Conservation (phyloP, 2,113 vertebrate species). For the Hyperoodon ampullatus region DNA sequence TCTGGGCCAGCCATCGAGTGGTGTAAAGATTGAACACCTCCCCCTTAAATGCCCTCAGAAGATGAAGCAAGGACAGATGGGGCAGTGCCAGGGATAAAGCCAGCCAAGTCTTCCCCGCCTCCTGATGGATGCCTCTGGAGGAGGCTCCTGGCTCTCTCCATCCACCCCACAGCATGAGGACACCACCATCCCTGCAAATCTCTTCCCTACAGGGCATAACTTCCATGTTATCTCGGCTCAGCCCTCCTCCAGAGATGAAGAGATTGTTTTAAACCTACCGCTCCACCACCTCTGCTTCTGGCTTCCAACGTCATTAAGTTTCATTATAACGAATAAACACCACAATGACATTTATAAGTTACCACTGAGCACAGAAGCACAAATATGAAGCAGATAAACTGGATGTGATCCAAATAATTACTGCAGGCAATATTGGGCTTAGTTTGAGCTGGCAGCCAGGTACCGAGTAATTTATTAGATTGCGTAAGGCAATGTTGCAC, state of each 20-base stretch:
- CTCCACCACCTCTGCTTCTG: conserved; percentile 80
- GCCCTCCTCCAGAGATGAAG: conserved; percentile 84
- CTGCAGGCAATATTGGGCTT: conserved; percentile 88
- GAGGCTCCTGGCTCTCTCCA: conserved; percentile 70
- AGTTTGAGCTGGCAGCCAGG: conserved; percentile 86
- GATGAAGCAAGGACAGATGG: conserved; percentile 59
- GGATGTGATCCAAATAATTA: conserved; percentile 90
- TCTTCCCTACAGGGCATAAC: conserved; percentile 78
- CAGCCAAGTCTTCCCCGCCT: conserved; percentile 60
- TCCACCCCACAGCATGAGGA: conserved; percentile 66
- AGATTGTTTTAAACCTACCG: conserved; percentile 85
- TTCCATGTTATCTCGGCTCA: conserved; percentile 82
- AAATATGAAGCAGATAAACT: conserved; percentile 90
- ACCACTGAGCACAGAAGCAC: conserved; percentile 86
- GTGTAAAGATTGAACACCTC: background rate
- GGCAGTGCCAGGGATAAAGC: conserved; percentile 19
- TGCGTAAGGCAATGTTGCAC: conserved; percentile 81
- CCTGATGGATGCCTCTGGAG: conserved; percentile 56
- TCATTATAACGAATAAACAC: conserved; percentile 90
- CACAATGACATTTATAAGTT: conserved; percentile 89
- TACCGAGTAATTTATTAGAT: conserved; percentile 86
- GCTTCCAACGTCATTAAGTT: conserved; percentile 87
- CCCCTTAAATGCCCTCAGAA: conserved; percentile 1
- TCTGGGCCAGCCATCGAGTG: background rate
- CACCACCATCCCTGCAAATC: conserved; percentile 72